Evolutionary conservation across 2,797 vertebrate genomes (phyloP), one percentile per base, ranked within the genome.

Genomic region (Acomys russatus): DNA sequence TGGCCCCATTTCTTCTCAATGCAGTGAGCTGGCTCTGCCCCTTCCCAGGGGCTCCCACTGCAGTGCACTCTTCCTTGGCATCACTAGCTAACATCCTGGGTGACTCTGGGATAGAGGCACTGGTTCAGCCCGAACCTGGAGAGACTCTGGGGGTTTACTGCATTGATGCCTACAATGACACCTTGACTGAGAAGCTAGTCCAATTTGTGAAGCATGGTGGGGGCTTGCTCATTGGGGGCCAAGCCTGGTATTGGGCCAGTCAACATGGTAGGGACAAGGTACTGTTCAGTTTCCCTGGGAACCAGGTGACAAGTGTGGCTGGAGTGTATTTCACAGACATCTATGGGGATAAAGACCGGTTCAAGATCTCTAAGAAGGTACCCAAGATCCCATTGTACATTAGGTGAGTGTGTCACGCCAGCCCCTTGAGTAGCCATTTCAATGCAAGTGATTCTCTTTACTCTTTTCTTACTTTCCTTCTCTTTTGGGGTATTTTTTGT

Each of bases 291-390:
- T 99, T 99, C 95, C 98, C 98, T 0, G 99, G 99, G 22, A 99
- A 99, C 93, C 98, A 98, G 92, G 98, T 99, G 66, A 98, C 98
- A 56, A 98, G 99, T 22, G 98, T 99, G 89, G 98, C 99, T 1
- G 99, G 99, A 4, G 98, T 99, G 68, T 99, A 99, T 97, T 99
- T 99, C 93, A 98, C 99, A 0, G 92, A 98, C 38, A 97, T 93
- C 85, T 4, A 0, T 0, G 98, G 95, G 9, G 92, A 97, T 9
- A 59, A 0, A 23, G 98, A 98, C 38, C 71, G 12, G 17, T 96
- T 98, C 82, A 97, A 98, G 9, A 97, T 99, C 80, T 98, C 98
- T 76, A 98, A 97, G 49, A 91, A 98, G 84, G 98, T 99, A 64
- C 99, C 99, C 9, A 97, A 98, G 3, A 99, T 98, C 91, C 99